Base-by-base conservation (phyloP, 1,140 invertebrate genomes). In the Cephus cinctus region DNA sequence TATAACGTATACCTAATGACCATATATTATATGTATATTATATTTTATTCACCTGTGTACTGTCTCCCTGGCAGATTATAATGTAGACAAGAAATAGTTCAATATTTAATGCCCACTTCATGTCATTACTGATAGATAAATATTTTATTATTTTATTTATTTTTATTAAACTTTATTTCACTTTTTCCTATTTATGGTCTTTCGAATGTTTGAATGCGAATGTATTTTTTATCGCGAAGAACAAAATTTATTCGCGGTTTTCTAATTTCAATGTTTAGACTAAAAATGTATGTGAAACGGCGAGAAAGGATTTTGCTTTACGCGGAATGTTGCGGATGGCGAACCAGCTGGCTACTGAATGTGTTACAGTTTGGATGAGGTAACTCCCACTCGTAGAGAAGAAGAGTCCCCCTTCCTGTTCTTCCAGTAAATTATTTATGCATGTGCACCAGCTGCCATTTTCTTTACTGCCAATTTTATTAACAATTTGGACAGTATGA, bases 261-360 rank as follows among this genome's bases (percentile, higher is more conserved):
- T 4, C 9, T 0, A 36, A 36, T 9, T 36, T 4, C 5, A 11
- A 15, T 36, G 14, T 18, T 36, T 15, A 36, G 5, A 18, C 34
- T 36, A 9, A 12, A 36, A 18, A 12, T 36, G 19, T 14, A 15
- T 36, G 14, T 18, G 2, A 36, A 15, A 36, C n/a, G n/a, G n/a
- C n/a, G n/a, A n/a, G n/a, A n/a, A n/a, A n/a, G n/a, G n/a, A n/a
- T n/a, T 36, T 36, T 36, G 9, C 34, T 12, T 36, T 36, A 8
- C 34, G 14, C 34, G 34, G 34, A 36, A 36, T 15, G 14, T 18
- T 36, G 34, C 34, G 34, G 34, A 15, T 36, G 19, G 34, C 34
- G 34, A 36, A 36, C n/a, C n/a, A n/a, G n/a, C 34, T 36, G 34
- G 14, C 34, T 36, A 14, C 34, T 36, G 34, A 36, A 36, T 36